A percentile compares a stretch with the other conserved stretches of the same genome.
phyloP scores from a whole-genome alignment of 2,113 vertebrate genomes.

The Nibea albiflora region DNA sequence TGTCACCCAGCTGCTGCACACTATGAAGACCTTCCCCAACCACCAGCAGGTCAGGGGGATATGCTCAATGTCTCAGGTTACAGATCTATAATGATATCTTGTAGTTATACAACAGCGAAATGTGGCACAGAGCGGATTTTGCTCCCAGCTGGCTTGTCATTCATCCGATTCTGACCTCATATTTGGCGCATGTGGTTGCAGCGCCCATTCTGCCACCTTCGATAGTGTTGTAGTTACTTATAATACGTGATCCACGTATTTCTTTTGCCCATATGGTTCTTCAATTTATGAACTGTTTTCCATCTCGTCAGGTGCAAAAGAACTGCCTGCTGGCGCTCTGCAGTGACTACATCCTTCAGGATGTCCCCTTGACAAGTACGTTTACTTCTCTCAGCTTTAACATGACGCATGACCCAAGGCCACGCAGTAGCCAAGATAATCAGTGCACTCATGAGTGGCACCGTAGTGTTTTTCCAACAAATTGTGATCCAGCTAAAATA shows the following conservation, averaged over 20 bases:
- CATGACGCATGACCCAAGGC: neutral
- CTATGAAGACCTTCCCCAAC: slow-evolving; percentile 94
- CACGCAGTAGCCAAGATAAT: slow-evolving; percentile 45
- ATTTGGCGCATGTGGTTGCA: neutral
- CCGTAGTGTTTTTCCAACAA: slow-evolving; percentile 38
- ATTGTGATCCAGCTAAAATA: slow-evolving; percentile 41
- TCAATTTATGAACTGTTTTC: slow-evolving; percentile 21
- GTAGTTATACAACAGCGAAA: slow-evolving; percentile 3
- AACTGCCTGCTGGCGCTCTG: slow-evolving; percentile 95
- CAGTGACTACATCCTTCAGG: slow-evolving; percentile 94
- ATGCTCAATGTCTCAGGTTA: neutral
- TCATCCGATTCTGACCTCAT: neutral
- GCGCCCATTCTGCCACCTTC: neutral
- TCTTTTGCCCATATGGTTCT: neutral
- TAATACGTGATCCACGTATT: neutral
- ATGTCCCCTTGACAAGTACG: slow-evolving; percentile 93
- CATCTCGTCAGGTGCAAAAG: slow-evolving; percentile 89
- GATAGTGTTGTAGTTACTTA: neutral
- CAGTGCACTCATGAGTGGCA: slow-evolving; percentile 13
- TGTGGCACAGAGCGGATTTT: neutral
- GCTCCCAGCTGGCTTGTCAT: neutral
- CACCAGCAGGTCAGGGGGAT: slow-evolving; percentile 84
- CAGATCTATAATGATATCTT: neutral
- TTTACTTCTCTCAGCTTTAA: slow-evolving; percentile 16
- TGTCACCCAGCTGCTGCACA: slow-evolving; percentile 88